A percentile compares a stretch with the other conserved stretches of the same genome.
Conservation (phyloP, 2,797 vertebrate species). For the Enteromius unitaeniatus region DNA sequence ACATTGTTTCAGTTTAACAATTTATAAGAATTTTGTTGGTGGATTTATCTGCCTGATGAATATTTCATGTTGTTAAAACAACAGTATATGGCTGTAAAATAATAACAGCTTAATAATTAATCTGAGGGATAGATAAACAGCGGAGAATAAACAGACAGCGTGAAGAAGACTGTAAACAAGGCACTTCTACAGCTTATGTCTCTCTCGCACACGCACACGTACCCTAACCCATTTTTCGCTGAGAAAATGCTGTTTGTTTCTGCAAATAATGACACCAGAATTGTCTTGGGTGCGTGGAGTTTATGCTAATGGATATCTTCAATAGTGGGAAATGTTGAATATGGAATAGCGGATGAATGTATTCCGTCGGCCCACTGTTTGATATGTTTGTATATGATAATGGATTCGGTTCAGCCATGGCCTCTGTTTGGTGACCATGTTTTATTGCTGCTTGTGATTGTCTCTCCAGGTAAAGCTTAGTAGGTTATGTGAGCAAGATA, state of each 20-base stretch:
- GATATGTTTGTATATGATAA: slow-evolving; percentile 59
- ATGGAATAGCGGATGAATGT: slow-evolving; percentile 63
- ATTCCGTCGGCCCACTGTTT: slow-evolving; percentile 68
- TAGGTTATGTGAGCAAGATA: slow-evolving; percentile 95
- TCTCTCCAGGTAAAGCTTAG: slow-evolving; percentile 92
- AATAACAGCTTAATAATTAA: slow-evolving; percentile 87
- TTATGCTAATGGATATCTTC: slow-evolving; percentile 58
- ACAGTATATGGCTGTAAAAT: slow-evolving; percentile 83
- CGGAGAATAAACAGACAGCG: slow-evolving; percentile 69
- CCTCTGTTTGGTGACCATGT: slow-evolving; percentile 16
- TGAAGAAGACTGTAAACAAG: slow-evolving; percentile 75
- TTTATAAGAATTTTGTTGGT: slow-evolving; percentile 82
- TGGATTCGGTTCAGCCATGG: slow-evolving; percentile 69
- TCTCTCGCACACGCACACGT: slow-evolving; percentile 76
- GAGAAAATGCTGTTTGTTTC: slow-evolving; percentile 72
- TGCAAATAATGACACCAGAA: slow-evolving; percentile 48
- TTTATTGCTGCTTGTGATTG: slow-evolving; percentile 50
- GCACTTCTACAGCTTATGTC: slow-evolving; percentile 69
- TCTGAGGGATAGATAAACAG: slow-evolving; percentile 84
- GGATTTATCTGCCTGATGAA: slow-evolving; percentile 82
- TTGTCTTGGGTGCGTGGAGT: slow-evolving; percentile 56
- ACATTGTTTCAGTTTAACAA: slow-evolving; percentile 86
- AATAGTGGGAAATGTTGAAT: slow-evolving; percentile 47
- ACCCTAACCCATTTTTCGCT: slow-evolving; percentile 80
- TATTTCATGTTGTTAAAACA: slow-evolving; percentile 86